Evolutionary conservation across 2,888 invertebrate genomes (phyloP).

Genomic region (Phortica magna): DNA sequence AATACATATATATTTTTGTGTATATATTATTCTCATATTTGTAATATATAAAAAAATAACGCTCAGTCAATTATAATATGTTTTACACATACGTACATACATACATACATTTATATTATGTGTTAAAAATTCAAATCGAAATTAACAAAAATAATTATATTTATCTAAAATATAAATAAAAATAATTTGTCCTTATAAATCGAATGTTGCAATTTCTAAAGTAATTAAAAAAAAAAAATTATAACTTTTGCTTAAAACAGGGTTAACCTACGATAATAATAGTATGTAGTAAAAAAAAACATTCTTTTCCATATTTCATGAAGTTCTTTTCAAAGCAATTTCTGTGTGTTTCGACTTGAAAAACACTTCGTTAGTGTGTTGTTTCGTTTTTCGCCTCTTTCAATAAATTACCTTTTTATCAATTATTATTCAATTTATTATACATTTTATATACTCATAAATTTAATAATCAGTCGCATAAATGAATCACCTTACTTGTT

Average conservation of each 20-base stretch:
- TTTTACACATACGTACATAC: conserved; percentile 32
- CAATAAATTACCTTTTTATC: not conserved
- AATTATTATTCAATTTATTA: conserved; percentile 35
- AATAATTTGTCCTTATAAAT: not conserved
- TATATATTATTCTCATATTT: conserved; percentile 50
- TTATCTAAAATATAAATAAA: not conserved
- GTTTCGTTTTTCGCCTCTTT: not conserved
- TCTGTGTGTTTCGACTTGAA: not conserved
- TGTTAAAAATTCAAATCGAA: conserved; percentile 14
- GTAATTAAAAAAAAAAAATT: conserved; percentile 11
- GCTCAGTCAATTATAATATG: conserved; percentile 67
- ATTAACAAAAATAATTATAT: conserved; percentile 25
- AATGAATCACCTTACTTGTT: conserved; percentile 69
- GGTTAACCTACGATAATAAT: not conserved
- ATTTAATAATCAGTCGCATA: conserved; percentile 72
- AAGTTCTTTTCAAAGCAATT: not conserved
- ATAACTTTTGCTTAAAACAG: not conserved
- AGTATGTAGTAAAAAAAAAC: not conserved
- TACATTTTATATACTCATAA: conserved; percentile 52
- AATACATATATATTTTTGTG: conserved; percentile 38
- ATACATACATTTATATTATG: conserved; percentile 24
- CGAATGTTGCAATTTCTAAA: no score
- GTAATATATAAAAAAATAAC: conserved; percentile 66
- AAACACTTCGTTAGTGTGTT: no score
- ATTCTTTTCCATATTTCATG: not conserved